A percentile compares a stretch with the other conserved stretches of the same genome.
Conservation (phyloP, 1,140 invertebrate genomes). For the Heliconius himera region DNA sequence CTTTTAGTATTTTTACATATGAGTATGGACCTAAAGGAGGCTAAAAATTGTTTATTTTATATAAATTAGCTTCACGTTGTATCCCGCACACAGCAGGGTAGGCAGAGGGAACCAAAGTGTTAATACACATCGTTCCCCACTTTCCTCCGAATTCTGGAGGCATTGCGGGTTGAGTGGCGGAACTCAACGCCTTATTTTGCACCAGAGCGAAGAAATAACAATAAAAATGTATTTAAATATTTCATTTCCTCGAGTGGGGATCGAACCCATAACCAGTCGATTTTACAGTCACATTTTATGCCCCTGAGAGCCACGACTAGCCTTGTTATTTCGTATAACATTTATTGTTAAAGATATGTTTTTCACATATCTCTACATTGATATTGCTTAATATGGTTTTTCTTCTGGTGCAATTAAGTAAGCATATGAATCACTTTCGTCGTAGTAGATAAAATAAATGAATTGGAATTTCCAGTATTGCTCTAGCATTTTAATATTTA, state of each 20-base stretch:
- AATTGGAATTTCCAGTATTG: background rate
- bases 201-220: too few relatives aligned
- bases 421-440: background rate
- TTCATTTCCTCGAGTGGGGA: background rate
- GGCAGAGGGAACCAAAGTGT: too few relatives aligned
- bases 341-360: background rate
- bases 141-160: too few relatives aligned
- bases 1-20: background rate
- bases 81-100: too few relatives aligned
- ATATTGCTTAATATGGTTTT: conserved; percentile 1
- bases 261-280: background rate
- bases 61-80: background rate
- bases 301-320: too few relatives aligned
- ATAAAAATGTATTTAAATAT: background rate
- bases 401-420: background rate
- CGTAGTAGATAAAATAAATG: background rate
- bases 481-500: background rate
- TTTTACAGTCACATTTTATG: background rate
- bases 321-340: background rate
- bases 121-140: too few relatives aligned
- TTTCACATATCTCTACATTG: background rate
- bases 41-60: background rate
- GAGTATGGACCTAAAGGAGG: background rate
- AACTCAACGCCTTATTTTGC: too few relatives aligned
- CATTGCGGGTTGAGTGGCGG: too few relatives aligned